Evolutionary conservation across 2,888 invertebrate species (phyloP), one percentile per base, ranked within the genome.

Genomic region (Cheilosia vernalis): DNA sequence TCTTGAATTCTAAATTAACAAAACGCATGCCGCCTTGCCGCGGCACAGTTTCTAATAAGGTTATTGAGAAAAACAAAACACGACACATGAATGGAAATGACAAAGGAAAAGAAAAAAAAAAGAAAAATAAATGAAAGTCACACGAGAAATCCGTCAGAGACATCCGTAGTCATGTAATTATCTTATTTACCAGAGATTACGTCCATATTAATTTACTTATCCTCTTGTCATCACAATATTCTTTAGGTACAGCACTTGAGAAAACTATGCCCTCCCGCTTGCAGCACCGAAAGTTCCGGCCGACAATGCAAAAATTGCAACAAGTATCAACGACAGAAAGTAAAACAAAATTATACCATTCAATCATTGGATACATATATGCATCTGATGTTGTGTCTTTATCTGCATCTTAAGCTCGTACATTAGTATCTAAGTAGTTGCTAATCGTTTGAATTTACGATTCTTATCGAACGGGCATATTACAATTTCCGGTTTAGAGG

Each of bases 161-260:
- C 84, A 84, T 84, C 84, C 79, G 80, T 58, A 80, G 60, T 69
- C 73, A 84, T 80, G 80, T 76, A 84, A 84, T 84, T 84, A 84
- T 84, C 80, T 84, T 66, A 84, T 84, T 84, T 80, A 76, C 58
- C 80, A 80, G 74, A 84, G 64, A 80, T 80, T 76, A 70, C 84
- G 84, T 80, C 80, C 74, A 84, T 66, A 70, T 80, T 84, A 84
- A 84, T 84, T 84, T 69, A 84, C 74, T 84, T 80, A 80, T 80
- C 60, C 53, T 80, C 80, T 84, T 80, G 84, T 80, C 80, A 84
- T 66, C 80, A 55, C 37, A 64, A 37, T 30, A 30, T 49, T 77
- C 55, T 66, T 72, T 55, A 60, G 51, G 30, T 37, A 37, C 13
- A 70, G 47, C 19, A 21, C 58, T 79, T 47, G 15, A 67, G 66